Base-by-base conservation (phyloP, 2,113 vertebrate species). In the Anolis sagrei region DNA sequence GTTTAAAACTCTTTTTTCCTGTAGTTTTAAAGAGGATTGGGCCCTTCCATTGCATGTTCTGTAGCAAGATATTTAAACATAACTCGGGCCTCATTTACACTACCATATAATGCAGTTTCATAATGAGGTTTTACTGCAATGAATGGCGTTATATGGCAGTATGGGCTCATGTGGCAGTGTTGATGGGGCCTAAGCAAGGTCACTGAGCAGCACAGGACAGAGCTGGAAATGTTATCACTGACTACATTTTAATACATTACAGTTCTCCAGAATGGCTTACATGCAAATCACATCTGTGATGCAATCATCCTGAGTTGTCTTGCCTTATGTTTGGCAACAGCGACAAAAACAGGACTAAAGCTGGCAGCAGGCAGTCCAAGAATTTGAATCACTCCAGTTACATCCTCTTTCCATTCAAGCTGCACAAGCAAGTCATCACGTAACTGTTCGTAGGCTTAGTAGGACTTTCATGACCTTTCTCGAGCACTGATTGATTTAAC, bases 211-310 rank as follows among this genome's bases (percentile, higher is more conserved):
- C 25, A 36, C 16, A n/a, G 62, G 61, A 36, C 23, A 32, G 25
- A 36, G 1, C 51, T 49, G 16, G 61, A 84, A 79, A 54, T 80
- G 1, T 25, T 11, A 7, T 36, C 54, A 72, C 19, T 64, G 7
- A 70, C 36, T 36, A 27, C 36, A 62, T 32, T 76, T 49, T 3
- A 36, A 69, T 70, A 16, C 34, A 48, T 66, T 62, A 76, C 6
- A 44, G 44, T 84, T 84, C 77, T 29, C 70, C 48, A 76, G 9
- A 72, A 85, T 70, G 83, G 34, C 64, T 81, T 44, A 21, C 5
- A 58, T 9, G 14, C 64, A 49, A 80, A 34, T 61, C 66, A 83
- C n/a, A 76, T 74, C 29, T 79, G 44, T 85, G 74, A 48, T 66
- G 51, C 14, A 76, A 64, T 66, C 54, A 78, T 78, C 19, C 73